These are phyloP conservation scores for Agrilus biguttatus DNA, from an alignment of 2,888 invertebrate species.

Conservation along the genomic window DNA sequence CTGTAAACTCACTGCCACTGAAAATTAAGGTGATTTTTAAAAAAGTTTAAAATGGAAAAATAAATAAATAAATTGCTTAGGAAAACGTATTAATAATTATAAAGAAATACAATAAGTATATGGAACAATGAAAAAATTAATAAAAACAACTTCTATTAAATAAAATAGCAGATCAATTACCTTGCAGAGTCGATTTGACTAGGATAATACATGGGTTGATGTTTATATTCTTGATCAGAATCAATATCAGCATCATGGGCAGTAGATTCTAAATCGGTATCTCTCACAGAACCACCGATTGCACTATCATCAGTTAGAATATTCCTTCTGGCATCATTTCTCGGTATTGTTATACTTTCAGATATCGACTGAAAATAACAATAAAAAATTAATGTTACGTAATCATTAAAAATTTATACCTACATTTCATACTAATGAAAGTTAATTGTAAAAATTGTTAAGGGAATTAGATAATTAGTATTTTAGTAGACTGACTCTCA, in stretches of 20 bases:
- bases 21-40: constrained; percentile 5
- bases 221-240: constrained; percentile 57
- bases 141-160: too few species aligned
- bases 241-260: constrained; percentile 81
- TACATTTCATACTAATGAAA: not conserved
- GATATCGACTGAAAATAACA: not conserved
- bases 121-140: too few species aligned
- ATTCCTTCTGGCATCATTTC: constrained; percentile 37
- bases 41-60: not conserved
- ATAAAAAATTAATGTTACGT: not conserved
- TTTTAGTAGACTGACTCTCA: not conserved
- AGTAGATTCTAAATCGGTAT: constrained; percentile 42
- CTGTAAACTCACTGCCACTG: constrained; percentile 60
- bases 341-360: constrained; percentile 27
- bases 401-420: not conserved
- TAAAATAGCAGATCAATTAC: too few species aligned
- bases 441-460: not conserved
- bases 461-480: not conserved
- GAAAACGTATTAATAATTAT: not conserved
- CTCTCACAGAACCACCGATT: constrained; percentile 38
- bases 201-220: constrained; percentile 27
- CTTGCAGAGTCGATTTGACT: constrained; percentile 22
- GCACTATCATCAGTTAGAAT: constrained; percentile 57
- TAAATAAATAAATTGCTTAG: too few species aligned
- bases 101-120: too few species aligned